Conservation (phyloP, 2,888 invertebrate species). For the Stegana nigrithorax region DNA sequence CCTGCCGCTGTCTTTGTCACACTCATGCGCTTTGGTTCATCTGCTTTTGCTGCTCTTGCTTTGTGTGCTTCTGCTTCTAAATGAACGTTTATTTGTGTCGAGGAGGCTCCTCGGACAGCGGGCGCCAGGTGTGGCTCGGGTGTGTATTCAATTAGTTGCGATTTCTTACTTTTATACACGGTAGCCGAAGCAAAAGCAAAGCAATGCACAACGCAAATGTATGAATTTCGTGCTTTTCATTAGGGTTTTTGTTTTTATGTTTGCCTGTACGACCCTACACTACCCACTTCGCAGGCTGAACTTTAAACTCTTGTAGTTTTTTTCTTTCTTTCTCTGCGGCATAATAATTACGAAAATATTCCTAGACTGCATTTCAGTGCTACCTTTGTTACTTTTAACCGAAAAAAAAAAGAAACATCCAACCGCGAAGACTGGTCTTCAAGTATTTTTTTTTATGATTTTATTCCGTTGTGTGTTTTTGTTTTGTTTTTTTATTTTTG, state of each 20-base stretch:
- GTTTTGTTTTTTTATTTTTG: conserved; percentile 12
- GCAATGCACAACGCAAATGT: too few species aligned
- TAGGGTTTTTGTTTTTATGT: not conserved
- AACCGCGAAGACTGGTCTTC: conserved; percentile 31
- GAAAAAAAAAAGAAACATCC: conserved; percentile 29
- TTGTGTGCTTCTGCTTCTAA: not conserved
- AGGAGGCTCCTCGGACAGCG: conserved; percentile 37
- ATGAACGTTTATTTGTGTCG: conserved; percentile 22
- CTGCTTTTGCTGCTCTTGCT: conserved; percentile 28
- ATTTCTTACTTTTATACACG: conserved; percentile 28
- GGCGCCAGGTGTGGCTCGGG: not conserved
- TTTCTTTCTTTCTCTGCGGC: not conserved
- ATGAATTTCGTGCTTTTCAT: too few species aligned
- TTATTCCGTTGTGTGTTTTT: not conserved
- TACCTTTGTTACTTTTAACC: not conserved
- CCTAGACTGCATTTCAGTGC: conserved; percentile 2
- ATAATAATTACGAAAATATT: conserved; percentile 13
- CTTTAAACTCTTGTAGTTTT: conserved; percentile 11
- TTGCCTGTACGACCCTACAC: too few species aligned
- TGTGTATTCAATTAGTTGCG: conserved; percentile 54
- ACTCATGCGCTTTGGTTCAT: conserved; percentile 4
- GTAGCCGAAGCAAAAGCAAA: too few species aligned
- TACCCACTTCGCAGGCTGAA: not conserved
- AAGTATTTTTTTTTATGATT: conserved; percentile 6
- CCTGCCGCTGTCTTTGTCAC: not conserved